These are phyloP conservation scores for Numenius phaeopus DNA, from an alignment of 2,797 vertebrate genomes.

Conservation along the genomic window DNA sequence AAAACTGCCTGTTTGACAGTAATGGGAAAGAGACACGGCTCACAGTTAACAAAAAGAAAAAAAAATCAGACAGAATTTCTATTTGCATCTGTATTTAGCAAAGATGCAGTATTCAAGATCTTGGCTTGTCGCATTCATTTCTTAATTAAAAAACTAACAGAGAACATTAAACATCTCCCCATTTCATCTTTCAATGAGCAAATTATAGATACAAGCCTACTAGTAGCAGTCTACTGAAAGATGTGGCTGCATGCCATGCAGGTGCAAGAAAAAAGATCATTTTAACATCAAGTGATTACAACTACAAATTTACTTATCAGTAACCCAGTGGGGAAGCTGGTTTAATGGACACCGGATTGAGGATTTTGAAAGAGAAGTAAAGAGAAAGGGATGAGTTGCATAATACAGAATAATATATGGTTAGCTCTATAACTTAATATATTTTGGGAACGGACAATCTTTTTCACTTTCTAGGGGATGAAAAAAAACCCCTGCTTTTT, in stretches of 20 bases:
- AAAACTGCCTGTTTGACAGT: background rate
- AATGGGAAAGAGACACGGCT: background rate
- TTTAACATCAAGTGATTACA: background rate
- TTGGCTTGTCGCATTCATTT: background rate
- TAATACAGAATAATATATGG: background rate
- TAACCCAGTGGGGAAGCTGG: background rate
- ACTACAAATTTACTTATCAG: background rate
- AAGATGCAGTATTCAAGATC: background rate
- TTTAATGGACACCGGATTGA: background rate
- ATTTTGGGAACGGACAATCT: background rate
- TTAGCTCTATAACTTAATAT: background rate
- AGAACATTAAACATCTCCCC: background rate
- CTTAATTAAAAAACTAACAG: constrained; percentile 9
- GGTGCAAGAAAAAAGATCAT: background rate
- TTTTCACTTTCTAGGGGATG: background rate
- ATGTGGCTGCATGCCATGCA: background rate
- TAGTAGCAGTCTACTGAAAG: background rate
- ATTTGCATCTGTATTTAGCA: background rate
- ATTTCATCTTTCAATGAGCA: background rate
- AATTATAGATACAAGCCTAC: background rate
- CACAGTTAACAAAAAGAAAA: background rate
- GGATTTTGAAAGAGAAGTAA: background rate
- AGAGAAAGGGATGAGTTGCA: background rate
- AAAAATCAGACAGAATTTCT: background rate
- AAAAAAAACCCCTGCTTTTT: background rate